Evolutionary conservation across 1,140 invertebrate genomes (phyloP), one percentile per base, ranked within the genome.

Genomic region (Ips nitidus): DNA sequence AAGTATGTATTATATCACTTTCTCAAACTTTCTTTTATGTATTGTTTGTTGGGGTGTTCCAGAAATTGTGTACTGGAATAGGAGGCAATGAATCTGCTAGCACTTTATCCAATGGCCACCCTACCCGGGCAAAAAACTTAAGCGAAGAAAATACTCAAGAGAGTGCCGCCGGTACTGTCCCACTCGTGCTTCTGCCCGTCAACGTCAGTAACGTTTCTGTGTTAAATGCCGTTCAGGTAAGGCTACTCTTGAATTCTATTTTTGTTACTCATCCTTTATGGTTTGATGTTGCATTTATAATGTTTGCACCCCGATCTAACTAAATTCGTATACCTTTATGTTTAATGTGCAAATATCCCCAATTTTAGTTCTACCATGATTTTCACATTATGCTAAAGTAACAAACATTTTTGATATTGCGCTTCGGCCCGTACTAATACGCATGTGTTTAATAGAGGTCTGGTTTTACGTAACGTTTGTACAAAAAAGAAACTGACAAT

Each of bases 171-270:
- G 71, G 68, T 62, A 72, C 73, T 58, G 73, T 72, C 42, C 73
- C 73, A 57, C 69, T 74, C 8, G 52, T 74, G 39, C 70, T 72
- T 61, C 70, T 73, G 68, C 57, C 57, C 5, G 53, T 47, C 4
- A 71, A 71, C 36, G 72, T 73, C 64, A 76, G 75, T 72, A 73
- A 73, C 52, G 70, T 76, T 37, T 73, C 73, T 42, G 73, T 72
- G 61, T 67, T 74, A 41, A 73, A 72, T 53, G 71, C 73, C 47
- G 64, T 74, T 52, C 70, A 75, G 66, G 72, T 74, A 72, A 68
- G 58, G 69, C 22, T 22, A 22, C 22, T 22, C 22, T 22, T 22
- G 22, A 62, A 38, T 52, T 39, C 7, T 52, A 58, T 43, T 38
- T 22, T 47, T 66, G 47, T 50, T 22, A 22, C 22, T 65, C 52